A percentile compares a stretch with the other conserved stretches of the same genome.
phyloP scores from a whole-genome alignment of 2,113 vertebrate species.

The Aldabrachelys gigantea region DNA sequence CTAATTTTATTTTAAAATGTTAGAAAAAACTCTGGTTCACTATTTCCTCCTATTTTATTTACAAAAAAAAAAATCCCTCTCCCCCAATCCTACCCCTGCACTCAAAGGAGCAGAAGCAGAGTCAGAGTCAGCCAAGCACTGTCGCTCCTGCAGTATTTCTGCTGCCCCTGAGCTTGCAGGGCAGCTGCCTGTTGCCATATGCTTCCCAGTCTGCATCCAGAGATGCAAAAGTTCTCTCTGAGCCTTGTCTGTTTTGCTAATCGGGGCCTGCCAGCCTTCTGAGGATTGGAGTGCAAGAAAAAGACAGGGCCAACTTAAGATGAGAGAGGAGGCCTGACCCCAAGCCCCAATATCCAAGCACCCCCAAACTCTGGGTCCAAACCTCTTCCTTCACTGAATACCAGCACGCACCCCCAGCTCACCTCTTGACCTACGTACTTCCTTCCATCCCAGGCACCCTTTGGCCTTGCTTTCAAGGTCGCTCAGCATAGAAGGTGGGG shows the following conservation, averaged over 20 bases:
- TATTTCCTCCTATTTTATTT: not conserved
- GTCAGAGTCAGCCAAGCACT: not conserved
- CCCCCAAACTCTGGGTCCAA: not conserved
- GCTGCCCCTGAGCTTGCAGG: too few relatives aligned
- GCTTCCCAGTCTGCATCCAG: not conserved
- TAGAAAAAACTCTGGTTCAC: not conserved
- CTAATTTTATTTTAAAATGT: not conserved
- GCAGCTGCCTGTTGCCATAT: too few relatives aligned
- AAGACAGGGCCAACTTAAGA: not conserved
- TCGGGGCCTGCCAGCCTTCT: not conserved
- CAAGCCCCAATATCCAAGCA: not conserved
- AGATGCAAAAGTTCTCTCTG: not conserved
- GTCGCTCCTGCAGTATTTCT: not conserved
- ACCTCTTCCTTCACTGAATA: slow-evolving; percentile 20
- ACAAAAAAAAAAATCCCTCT: not conserved
- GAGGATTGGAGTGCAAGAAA: not conserved
- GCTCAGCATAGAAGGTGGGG: too few relatives aligned
- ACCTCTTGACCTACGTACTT: not conserved
- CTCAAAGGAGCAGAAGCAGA: too few relatives aligned
- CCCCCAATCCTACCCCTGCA: not conserved
- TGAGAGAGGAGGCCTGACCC: not conserved
- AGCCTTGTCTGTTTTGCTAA: not conserved
- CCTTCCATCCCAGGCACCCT: not conserved
- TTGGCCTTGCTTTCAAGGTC: not conserved
- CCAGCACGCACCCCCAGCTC: slow-evolving; percentile 11